A percentile compares a stretch with the other conserved stretches of the same genome.
Conservation (phyloP, 2,113 vertebrate species). For the Lipophrys pholis region DNA sequence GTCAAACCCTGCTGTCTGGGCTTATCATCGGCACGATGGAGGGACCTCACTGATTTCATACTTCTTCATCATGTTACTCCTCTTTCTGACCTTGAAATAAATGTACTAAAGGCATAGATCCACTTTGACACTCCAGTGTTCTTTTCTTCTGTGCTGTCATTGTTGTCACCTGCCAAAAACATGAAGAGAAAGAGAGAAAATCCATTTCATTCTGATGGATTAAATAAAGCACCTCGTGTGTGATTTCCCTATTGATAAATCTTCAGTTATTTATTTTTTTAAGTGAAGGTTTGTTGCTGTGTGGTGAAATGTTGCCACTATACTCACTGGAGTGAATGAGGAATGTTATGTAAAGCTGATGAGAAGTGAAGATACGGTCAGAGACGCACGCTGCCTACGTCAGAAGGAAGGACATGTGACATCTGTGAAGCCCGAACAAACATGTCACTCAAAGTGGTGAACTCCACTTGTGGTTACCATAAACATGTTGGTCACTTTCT, state of each 20-base stretch:
- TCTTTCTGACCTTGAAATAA: too few species aligned
- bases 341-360: slow-evolving; percentile 58
- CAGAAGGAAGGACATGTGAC: slow-evolving; percentile 18
- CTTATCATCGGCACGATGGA: slow-evolving; percentile 83
- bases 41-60: slow-evolving; percentile 65
- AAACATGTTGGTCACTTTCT: background rate
- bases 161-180: too few species aligned
- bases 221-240: background rate
- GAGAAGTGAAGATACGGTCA: slow-evolving; percentile 44
- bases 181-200: too few species aligned
- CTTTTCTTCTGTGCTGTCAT: too few species aligned
- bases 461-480: too few species aligned
- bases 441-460: slow-evolving; percentile 52
- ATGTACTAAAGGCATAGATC: too few species aligned
- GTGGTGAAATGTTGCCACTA: background rate
- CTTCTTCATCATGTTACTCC: too few species aligned
- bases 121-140: too few species aligned
- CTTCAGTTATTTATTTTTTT: rapidly evolving
- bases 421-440: slow-evolving; percentile 35
- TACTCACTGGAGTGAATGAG: slow-evolving; percentile 19
- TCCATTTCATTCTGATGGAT: too few species aligned
- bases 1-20: slow-evolving; percentile 80
- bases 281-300: background rate
- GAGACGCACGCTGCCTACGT: slow-evolving; percentile 21
- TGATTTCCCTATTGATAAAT: background rate